phyloP scores from a whole-genome alignment of 2,888 invertebrate species.

The Aleiodes testaceus region DNA sequence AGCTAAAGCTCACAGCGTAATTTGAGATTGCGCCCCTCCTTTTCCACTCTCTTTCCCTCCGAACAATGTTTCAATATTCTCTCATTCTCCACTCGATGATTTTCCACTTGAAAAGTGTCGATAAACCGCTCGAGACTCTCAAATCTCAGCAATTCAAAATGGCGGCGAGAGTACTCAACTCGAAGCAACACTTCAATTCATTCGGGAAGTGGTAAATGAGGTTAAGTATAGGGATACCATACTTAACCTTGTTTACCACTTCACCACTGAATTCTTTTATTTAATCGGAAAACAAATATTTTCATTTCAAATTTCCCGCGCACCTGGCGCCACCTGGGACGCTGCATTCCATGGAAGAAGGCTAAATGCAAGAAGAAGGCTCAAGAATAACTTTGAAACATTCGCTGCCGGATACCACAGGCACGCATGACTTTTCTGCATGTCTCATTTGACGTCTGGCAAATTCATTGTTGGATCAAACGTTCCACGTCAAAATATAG shows the following conservation, averaged over 20 bases:
- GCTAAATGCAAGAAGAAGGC: slow-evolving; percentile 2
- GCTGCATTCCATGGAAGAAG: background rate
- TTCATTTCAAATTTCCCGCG: background rate
- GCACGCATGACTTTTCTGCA: slow-evolving; percentile 18
- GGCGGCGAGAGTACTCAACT: too few species aligned
- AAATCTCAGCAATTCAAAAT: too few species aligned
- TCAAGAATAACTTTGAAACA: slow-evolving; percentile 18
- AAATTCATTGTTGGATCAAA: slow-evolving; percentile 38
- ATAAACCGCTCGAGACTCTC: background rate
- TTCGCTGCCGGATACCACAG: slow-evolving; percentile 11
- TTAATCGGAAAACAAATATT: background rate
- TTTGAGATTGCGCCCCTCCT: slow-evolving; percentile 69
- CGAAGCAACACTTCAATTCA: background rate
- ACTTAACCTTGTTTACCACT: too few species aligned
- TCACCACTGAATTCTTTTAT: slow-evolving; percentile 29
- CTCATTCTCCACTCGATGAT: slow-evolving; percentile 37
- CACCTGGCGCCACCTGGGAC: background rate
- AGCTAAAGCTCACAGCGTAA: slow-evolving; percentile 68
- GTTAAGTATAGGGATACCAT: too few species aligned
- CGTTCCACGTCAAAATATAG: slow-evolving; percentile 19
- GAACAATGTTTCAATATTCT: slow-evolving; percentile 14
- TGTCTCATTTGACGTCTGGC: slow-evolving; percentile 30
- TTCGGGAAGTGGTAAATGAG: too few species aligned
- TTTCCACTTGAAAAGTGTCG: background rate
- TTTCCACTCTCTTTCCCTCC: slow-evolving; percentile 20